Base-by-base conservation (phyloP, 2,888 invertebrate species). In the Archips xylosteana region DNA sequence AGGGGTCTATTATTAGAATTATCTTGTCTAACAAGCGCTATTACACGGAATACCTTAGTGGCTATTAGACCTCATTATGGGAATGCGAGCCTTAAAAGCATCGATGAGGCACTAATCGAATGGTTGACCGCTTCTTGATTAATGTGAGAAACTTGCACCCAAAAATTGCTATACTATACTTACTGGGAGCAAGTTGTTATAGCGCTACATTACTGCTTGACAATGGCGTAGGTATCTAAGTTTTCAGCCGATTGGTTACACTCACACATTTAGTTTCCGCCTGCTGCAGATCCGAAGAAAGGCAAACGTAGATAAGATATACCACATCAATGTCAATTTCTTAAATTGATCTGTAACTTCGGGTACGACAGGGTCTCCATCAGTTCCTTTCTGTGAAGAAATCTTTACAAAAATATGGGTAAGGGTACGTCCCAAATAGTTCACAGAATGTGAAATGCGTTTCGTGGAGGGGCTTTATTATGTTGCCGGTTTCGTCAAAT, bases 11-110 rank as follows among this genome's bases (percentile, higher is more conserved):
- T 57, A 54, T 54, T 54, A 54, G 32, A 36, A 36, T 59, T 54
- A 54, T 54, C 54, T 15, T 54, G 51, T 54, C 57, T 64, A 60
- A 36, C 45, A 64, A 59, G 54, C 63, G 70, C 47, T n/a, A 60
- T 60, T 60, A 60, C 36, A n/a, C 6, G 60, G 63, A 70, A 64
- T 59, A 54, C 54, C 23, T 15, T 54, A 57, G 57, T 47, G 13
- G 59, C 59, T 54, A 64, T 59, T 65, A 71, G 57, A 15, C 23
- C 63, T 47, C 47, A 71, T 71, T 65, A 65, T 23, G 47, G 12
- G 45, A 63, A 63, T 54, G 45, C 45, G 57, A 47, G 47, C 57
- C 59, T 4, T 59, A 23, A 57, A 62, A 63, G 70, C 64, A 59
- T 71, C 51, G 63, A 70, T 36, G 39, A 49, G 64, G 36, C 59